These are phyloP conservation scores for Cyprinodon variegatus DNA, from an alignment of 2,113 vertebrate genomes.

Conservation along the genomic window DNA sequence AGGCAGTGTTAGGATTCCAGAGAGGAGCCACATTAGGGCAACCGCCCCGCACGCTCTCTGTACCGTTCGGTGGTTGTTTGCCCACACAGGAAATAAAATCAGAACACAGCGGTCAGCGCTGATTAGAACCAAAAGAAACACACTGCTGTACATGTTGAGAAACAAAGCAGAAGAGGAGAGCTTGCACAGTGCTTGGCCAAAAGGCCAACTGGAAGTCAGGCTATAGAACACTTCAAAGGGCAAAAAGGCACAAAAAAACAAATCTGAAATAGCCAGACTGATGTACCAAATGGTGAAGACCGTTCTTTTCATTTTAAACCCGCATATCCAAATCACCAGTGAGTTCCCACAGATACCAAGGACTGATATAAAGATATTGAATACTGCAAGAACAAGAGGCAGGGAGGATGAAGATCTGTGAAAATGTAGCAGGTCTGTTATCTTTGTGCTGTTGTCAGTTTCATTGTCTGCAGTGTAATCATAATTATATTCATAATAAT, in stretches of 20 bases:
- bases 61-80: slow-evolving; percentile 84
- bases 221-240: slow-evolving; percentile 74
- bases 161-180: slow-evolving; percentile 83
- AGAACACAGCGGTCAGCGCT: slow-evolving; percentile 87
- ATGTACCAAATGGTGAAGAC: slow-evolving; percentile 87
- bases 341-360: slow-evolving; percentile 86
- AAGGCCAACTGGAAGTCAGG: slow-evolving; percentile 81
- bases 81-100: slow-evolving; percentile 85
- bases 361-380: slow-evolving; percentile 80
- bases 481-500: slow-evolving; percentile 38
- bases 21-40: slow-evolving; percentile 77
- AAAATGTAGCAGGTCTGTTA: background rate
- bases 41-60: slow-evolving; percentile 70
- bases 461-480: slow-evolving; percentile 64
- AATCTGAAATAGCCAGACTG: slow-evolving; percentile 86
- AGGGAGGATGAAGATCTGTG: background rate
- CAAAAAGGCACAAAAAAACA: slow-evolving; percentile 86
- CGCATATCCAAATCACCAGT: slow-evolving; percentile 85
- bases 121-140: slow-evolving; percentile 87
- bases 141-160: slow-evolving; percentile 91
- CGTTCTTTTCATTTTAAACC: slow-evolving; percentile 87
- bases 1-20: slow-evolving; percentile 82
- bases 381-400: slow-evolving; percentile 32
- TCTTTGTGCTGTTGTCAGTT: slow-evolving; percentile 13
- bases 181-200: slow-evolving; percentile 86